Evolutionary conservation across 2,797 vertebrate genomes (phyloP).

Genomic region (Microcaecilia unicolor): DNA sequence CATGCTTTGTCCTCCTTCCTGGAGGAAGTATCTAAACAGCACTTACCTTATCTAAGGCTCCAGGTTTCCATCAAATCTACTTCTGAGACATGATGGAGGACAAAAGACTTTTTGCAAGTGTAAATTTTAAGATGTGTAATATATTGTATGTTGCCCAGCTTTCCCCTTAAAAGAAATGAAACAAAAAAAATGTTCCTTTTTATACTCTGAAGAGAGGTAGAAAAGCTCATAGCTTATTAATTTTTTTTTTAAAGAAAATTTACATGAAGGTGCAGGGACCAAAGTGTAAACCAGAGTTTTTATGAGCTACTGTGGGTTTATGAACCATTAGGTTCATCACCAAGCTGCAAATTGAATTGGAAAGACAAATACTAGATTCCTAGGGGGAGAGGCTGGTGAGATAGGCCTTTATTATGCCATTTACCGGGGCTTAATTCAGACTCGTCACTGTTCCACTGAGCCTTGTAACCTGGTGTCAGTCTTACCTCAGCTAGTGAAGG

Average conservation of each 20-base stretch:
- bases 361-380: no score
- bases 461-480: no score
- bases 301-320: background rate
- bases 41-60: conserved; percentile 14
- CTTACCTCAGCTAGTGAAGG: no score
- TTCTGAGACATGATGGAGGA: conserved; percentile 13
- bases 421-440: no score
- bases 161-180: conserved; percentile 15
- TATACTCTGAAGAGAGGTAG: conserved; percentile 7
- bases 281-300: no score
- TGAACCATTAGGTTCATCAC: no score
- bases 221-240: conserved; percentile 1
- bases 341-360: no score
- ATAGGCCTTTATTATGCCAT: no score
- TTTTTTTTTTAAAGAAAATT: background rate
- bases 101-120: conserved; percentile 10
- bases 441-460: no score
- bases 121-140: conserved; percentile 20
- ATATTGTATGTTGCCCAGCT: conserved; percentile 23
- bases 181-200: no score
- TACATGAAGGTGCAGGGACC: background rate
- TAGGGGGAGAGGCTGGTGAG: no score
- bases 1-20: conserved; percentile 1
- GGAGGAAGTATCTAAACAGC: background rate
- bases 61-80: background rate